Percentiles rank a stretch among this genome's conserved stretches.
phyloP scores from a whole-genome alignment of 2,113 vertebrate species.

The Piliocolobus tephrosceles region DNA sequence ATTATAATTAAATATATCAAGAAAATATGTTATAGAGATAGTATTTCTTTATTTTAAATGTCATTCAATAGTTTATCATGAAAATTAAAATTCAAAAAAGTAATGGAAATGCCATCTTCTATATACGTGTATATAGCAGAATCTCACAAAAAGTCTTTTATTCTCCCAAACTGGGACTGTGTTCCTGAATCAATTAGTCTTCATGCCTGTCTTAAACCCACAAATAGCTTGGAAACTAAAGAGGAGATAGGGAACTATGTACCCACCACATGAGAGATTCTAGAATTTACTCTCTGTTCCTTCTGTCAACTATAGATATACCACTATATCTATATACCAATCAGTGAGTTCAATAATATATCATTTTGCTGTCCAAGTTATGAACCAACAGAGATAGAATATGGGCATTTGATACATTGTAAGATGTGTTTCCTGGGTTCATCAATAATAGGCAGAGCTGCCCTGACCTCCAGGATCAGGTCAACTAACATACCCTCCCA shows the following conservation, averaged over 20 bases:
- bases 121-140: neutral
- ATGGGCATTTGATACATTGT: neutral
- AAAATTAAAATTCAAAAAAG: neutral
- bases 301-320: neutral
- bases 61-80: neutral
- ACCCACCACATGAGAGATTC: neutral
- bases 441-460: neutral
- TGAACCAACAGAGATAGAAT: neutral
- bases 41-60: neutral
- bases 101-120: neutral
- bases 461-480: neutral
- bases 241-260: neutral
- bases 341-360: neutral
- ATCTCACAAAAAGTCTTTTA: neutral
- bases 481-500: neutral
- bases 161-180: neutral
- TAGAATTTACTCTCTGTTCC: neutral
- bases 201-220: neutral
- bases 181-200: neutral
- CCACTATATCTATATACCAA: neutral
- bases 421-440: neutral
- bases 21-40: neutral
- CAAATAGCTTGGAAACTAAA: neutral
- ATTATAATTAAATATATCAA: neutral
- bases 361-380: neutral